Conservation (phyloP, 2,113 vertebrate genomes). For the Marmota flaviventris region DNA sequence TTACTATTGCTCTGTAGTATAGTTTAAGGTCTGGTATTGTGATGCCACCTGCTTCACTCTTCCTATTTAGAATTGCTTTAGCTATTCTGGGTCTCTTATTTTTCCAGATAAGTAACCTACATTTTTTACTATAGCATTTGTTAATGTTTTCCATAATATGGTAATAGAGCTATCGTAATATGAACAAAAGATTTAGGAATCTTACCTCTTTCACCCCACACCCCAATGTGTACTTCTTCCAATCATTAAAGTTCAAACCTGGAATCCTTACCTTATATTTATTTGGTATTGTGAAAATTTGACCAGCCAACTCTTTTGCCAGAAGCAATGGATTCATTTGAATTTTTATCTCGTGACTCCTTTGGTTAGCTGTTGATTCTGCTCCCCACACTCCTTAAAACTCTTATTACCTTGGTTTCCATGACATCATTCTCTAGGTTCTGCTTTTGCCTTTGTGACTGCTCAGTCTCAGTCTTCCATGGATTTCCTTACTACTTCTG, state of each 20-base stretch:
- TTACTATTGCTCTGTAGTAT: too few species aligned
- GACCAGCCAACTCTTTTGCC: neutral
- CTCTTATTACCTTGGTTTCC: neutral
- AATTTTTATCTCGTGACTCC: neutral
- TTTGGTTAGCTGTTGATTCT: neutral
- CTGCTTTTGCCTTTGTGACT: neutral
- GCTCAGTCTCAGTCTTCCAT: neutral
- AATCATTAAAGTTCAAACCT: neutral
- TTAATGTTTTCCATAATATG: neutral
- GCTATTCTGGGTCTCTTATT: too few species aligned
- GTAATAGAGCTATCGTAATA: neutral
- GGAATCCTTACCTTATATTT: conserved; percentile 17
- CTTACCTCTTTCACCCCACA: neutral
- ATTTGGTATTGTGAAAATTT: neutral
- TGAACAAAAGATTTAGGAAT: neutral
- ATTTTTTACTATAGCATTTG: neutral
- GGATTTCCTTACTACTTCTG: neutral
- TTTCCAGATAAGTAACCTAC: neutral
- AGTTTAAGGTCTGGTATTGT: too few species aligned
- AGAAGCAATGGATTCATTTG: neutral
- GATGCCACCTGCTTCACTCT: too few species aligned
- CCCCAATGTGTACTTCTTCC: neutral
- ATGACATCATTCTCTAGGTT: neutral
- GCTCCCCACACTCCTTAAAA: neutral
- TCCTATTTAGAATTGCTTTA: too few species aligned